Evolutionary conservation across 2,797 vertebrate species (phyloP), one percentile per base, ranked within the genome.

Genomic region (Spea hammondii): DNA sequence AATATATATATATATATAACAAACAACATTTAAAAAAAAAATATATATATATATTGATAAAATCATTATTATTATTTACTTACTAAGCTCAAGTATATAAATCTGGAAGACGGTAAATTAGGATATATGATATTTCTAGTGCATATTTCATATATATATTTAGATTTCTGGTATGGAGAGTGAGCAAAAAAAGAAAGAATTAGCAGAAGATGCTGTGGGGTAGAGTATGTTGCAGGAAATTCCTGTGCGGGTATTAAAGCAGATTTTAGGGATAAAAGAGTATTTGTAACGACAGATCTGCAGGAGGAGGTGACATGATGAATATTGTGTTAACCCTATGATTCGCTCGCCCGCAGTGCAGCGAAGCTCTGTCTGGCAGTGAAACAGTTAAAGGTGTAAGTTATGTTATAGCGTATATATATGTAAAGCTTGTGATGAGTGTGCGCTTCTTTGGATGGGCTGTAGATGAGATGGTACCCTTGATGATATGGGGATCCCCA

Each of bases 401-500:
- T 72, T 50, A 57, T 32, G 70, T 4, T 47, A 69, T 47, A 70
- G 45, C 12, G 45, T 11, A 32, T 32, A 55, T 74, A 50, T 62
- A 68, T 51, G n/a, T 53, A 53, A 51, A 62, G 65, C 79, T 67
- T 81, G 79, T 64, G 66, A 69, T 76, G 47, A 65, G 53, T 72
- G 79, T 65, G 65, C 62, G 76, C 54, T 79, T 64, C 64, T 65
- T 54, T 59, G 69, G 54, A 46, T 67, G 53, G 45, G 62, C 51
- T 76, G 50, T 72, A 54, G 65, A 76, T 45, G 70, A 62, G 49
- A 50, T 59, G 84, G 80, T n/a, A 77, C 79, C 83, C 71, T 71
- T 82, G 57, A 54, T 83, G 77, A 67, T 72, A 49, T 59, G 80
- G 67, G 76, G 77, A 72, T 57, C 71, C 74, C 45, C 59, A 45